Conservation (phyloP, 2,797 vertebrate species). For the Helostoma temminkii region DNA sequence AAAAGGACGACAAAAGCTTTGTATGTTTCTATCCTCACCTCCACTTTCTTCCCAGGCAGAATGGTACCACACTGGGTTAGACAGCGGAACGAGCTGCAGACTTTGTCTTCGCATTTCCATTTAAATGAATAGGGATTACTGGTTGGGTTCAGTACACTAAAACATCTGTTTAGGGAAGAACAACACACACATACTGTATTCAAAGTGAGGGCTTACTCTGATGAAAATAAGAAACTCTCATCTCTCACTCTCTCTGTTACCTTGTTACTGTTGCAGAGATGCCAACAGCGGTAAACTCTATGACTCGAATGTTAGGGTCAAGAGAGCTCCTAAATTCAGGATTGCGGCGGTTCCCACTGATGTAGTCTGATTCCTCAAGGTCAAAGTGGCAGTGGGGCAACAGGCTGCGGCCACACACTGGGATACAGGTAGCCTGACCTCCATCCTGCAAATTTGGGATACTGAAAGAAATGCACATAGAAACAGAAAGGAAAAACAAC, state of each 20-base stretch:
- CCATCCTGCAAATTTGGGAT: slow-evolving; percentile 85
- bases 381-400: slow-evolving; percentile 86
- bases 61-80: slow-evolving; percentile 83
- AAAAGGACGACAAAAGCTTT: neutral
- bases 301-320: slow-evolving; percentile 82
- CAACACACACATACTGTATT: slow-evolving; percentile 7
- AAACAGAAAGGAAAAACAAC: neutral
- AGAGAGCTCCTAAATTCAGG: slow-evolving; percentile 69
- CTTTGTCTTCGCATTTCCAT: slow-evolving; percentile 87
- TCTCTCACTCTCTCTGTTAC: slow-evolving; percentile 65
- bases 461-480: slow-evolving; percentile 72
- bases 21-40: slow-evolving; percentile 79
- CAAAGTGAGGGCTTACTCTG: neutral
- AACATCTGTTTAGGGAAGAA: slow-evolving; percentile 78
- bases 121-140: slow-evolving; percentile 83
- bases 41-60: slow-evolving; percentile 86
- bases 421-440: slow-evolving; percentile 71
- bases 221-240: neutral
- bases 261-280: slow-evolving; percentile 73
- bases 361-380: slow-evolving; percentile 87
- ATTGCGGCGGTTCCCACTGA: slow-evolving; percentile 63
- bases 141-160: slow-evolving; percentile 90
- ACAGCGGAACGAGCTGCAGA: slow-evolving; percentile 83
- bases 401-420: slow-evolving; percentile 82
- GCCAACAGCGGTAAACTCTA: slow-evolving; percentile 87